Evolutionary conservation across 1,140 invertebrate genomes (phyloP).

Genomic region (Hylyphantes graminicola): DNA sequence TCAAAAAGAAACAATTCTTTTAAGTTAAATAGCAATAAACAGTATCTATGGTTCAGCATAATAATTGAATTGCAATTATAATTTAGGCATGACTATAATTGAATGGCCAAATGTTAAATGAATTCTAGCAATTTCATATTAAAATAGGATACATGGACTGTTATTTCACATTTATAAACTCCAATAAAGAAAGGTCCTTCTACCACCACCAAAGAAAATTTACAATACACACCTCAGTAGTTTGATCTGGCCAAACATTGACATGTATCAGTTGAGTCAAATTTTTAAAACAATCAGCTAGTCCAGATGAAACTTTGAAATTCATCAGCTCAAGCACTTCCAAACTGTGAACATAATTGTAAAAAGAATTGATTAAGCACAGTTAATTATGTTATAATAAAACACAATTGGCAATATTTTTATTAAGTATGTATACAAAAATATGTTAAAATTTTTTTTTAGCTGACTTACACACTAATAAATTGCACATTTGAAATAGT

Average conservation of each 20-base stretch:
- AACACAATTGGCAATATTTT: background rate
- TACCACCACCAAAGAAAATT: background rate
- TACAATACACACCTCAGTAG: constrained; percentile 16
- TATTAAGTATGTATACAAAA: background rate
- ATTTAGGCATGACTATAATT: no score
- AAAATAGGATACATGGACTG: no score
- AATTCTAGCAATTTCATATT: no score
- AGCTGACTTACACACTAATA: background rate
- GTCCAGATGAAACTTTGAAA: constrained; percentile 11
- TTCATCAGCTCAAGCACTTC: constrained; percentile 44
- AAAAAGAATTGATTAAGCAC: background rate
- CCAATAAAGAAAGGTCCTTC: background rate
- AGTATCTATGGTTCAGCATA: no score
- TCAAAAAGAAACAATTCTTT: no score
- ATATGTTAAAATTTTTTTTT: background rate
- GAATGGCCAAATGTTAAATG: no score
- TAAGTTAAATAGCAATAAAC: no score
- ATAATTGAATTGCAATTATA: no score
- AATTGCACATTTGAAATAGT: background rate
- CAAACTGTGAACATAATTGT: constrained; percentile 9
- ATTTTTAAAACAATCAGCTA: background rate
- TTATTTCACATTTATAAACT: background rate
- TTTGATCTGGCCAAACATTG: constrained; percentile 30
- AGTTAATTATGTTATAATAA: background rate
- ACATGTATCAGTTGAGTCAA: constrained; percentile 17